These are phyloP conservation scores for Coilia nasus DNA, from an alignment of 2,797 vertebrate genomes.

Conservation along the genomic window DNA sequence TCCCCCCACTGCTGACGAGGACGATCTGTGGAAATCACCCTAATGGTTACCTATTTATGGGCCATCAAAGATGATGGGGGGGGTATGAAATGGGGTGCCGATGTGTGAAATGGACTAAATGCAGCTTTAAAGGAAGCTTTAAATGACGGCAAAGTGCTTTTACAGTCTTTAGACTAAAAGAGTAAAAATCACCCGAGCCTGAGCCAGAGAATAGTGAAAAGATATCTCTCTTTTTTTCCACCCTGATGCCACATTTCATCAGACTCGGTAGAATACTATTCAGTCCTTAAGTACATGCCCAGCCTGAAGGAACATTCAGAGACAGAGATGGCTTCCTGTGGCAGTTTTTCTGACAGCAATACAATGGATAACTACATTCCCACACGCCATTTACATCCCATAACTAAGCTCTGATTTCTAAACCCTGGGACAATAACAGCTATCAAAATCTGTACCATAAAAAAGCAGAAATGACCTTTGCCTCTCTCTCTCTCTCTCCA, in stretches of 20 bases:
- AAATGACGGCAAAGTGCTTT: slow-evolving; percentile 3
- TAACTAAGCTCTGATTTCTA: not conserved
- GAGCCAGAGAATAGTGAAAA: not conserved
- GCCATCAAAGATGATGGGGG: slow-evolving; percentile 9
- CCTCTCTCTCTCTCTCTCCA: not conserved
- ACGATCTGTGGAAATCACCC: not conserved
- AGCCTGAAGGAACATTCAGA: not conserved
- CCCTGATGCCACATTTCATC: not conserved
- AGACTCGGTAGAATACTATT: not conserved
- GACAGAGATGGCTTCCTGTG: not conserved
- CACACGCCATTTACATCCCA: not conserved
- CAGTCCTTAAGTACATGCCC: not conserved
- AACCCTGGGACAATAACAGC: not conserved
- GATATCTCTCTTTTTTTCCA: not conserved
- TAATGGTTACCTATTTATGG: slow-evolving; percentile 15
- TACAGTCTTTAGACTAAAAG: slow-evolving; percentile 1
- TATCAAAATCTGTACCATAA: not conserved
- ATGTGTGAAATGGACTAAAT: slow-evolving; percentile 26
- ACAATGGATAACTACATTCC: not conserved
- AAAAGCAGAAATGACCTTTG: slow-evolving; percentile 21
- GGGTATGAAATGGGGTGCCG: slow-evolving; percentile 13
- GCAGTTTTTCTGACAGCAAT: not conserved
- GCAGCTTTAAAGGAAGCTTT: not conserved
- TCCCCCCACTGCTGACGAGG: not conserved
- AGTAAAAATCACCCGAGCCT: slow-evolving; percentile 2